Evolutionary conservation across 2,888 invertebrate species (phyloP).

Genomic region (Timema cristinae): DNA sequence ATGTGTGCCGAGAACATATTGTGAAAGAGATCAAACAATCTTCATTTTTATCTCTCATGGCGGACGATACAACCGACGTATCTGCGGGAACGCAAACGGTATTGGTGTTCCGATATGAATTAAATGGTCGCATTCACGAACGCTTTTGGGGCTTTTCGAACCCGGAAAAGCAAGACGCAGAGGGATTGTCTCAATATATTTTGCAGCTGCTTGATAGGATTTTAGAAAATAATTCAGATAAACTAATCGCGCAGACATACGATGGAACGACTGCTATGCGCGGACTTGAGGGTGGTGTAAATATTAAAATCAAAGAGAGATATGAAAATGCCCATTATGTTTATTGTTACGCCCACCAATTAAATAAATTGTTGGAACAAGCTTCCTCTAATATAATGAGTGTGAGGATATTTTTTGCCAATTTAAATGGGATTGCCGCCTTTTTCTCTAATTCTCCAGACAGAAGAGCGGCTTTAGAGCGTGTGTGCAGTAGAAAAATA

Average conservation of each 20-base stretch:
- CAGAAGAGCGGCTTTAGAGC: too few species aligned
- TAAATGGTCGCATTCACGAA: neutral
- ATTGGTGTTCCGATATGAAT: neutral
- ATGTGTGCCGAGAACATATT: neutral
- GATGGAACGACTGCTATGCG: neutral
- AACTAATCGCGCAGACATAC: constrained; percentile 2
- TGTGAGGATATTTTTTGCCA: neutral
- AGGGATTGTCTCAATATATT: neutral
- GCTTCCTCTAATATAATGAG: too few species aligned
- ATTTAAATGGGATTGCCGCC: neutral
- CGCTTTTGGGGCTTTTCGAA: neutral
- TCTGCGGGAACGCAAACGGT: neutral
- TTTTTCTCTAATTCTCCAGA: neutral
- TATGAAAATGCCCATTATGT: neutral
- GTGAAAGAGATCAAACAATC: neutral
- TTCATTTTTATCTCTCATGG: neutral
- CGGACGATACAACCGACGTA: neutral
- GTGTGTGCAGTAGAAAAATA: too few species aligned
- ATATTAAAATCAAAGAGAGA: too few species aligned
- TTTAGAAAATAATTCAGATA: neutral
- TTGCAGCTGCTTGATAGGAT: neutral
- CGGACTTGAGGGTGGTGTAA: too few species aligned
- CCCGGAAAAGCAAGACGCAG: neutral
- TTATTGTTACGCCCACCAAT: neutral
- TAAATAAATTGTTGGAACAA: too few species aligned